Evolutionary conservation across 2,797 vertebrate species (phyloP), one percentile per base, ranked within the genome.

Genomic region (Eospalax fontanierii): DNA sequence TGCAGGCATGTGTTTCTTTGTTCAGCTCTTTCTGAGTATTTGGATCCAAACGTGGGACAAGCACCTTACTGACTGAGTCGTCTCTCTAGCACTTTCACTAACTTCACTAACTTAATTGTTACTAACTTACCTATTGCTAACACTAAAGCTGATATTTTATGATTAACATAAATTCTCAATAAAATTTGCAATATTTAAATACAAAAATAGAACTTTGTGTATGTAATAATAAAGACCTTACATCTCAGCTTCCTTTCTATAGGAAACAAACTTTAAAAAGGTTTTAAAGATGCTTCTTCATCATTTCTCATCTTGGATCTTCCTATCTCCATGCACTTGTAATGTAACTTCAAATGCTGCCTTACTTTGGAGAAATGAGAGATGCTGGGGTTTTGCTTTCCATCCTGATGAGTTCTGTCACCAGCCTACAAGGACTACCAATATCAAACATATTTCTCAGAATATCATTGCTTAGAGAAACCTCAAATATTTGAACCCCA

Each of bases 331-430:
- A 54, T 22, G 33, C 33, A 74, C 89, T 95, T 78, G 33, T 1
- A 68, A 6, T 57, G 2, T 54, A 95, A 82, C 75, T 95, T 95
- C 82, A 92, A 89, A 91, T 95, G 75, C 30, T 59, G 12, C 21
- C 0, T 90, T 95, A 22, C 91, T 92, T 86, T 95, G 71, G 89
- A 86, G 87, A 94, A 88, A 91, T 91, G 24, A 89, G 73, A 87
- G 71, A 75, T 83, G 57, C 21, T 89, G 59, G 16, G 9, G n/a
- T 78, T 85, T 89, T 80, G 74, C 22, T 92, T 91, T 74, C 83
- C 21, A 2, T 14, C n/a, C 74, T 40, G 84, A 15, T 84, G 94
- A 79, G 38, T 40, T 80, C 70, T 87, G 10, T 80, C 66, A 84
- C 26, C 81, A 82, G 6, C 3, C 12, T 22, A 74, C n/a, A 71